Base-by-base conservation (phyloP, 2,113 vertebrate genomes). In the Halcyon senegalensis region DNA sequence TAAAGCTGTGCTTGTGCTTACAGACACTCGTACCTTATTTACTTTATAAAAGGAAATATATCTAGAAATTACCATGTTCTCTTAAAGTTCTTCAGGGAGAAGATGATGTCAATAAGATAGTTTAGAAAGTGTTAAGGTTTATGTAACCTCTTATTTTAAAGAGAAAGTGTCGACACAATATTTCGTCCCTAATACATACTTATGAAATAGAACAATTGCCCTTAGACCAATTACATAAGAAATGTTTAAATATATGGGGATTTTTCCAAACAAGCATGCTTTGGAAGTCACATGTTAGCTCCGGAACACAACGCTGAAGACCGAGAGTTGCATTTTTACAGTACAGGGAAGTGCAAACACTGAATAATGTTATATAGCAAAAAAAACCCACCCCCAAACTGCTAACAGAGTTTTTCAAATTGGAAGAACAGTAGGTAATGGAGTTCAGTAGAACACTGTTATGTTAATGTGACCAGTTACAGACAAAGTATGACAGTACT, bases 21-120 rank as follows among this genome's bases (percentile, higher is more conserved):
- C 8, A 17, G 60, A 10, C 15, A 13, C 7, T n/a, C 11, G 18
- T 37, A 25, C 7, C 0, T 66, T 1, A 23, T 17, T 46, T 25
- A 27, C 8, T 87, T 74, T 21, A 23, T 9, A 28, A 23, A 53
- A 48, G 17, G 67, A 81, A 70, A 37, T 81, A 13, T 8, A 30
- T 91, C 25, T 72, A 46, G 60, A 74, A 51, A 44, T 60, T 13
- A 0, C 15, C 1, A 1, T 11, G 15, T 68, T 83, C 86, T 90
- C 37, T 62, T 48, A 55, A 74, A 37, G 35, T 39, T 81, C 46
- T 59, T 80, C 27, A 31, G 59, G 33, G 63, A 43, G 37, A 63
- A 77, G 20, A 31, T 3, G 1, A 7, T 51, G 10, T 51, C 14
- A 12, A 1, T 55, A 24, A 70, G 46, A 51, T 77, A 56, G 25